A percentile compares a stretch with the other conserved stretches of the same genome.
These are phyloP conservation scores for Trachymyrmex cornetzi DNA, from an alignment of 1,140 invertebrate species.

Conservation along the genomic window DNA sequence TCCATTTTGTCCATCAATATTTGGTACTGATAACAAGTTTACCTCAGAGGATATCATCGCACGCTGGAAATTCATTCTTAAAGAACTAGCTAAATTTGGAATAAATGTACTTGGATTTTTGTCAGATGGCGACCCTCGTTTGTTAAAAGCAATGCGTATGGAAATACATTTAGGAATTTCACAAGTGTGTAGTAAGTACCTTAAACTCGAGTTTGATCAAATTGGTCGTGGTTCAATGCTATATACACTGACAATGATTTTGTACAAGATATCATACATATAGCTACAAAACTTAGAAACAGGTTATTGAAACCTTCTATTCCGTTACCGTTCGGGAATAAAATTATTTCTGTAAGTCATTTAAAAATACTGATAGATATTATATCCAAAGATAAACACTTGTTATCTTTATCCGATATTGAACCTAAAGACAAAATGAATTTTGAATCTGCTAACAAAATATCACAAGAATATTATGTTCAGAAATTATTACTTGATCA, in stretches of 20 bases:
- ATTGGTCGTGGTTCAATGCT: neutral
- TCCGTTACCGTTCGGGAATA: neutral
- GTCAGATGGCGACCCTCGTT: neutral
- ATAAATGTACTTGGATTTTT: neutral
- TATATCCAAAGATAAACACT: neutral
- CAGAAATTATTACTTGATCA: neutral
- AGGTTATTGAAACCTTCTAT: neutral
- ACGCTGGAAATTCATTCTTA: neutral
- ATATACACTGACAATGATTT: neutral
- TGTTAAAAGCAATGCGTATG: neutral
- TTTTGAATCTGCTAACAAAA: neutral
- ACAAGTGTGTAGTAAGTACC: neutral
- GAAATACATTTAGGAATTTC: neutral
- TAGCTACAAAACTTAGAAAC: neutral
- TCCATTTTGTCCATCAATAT: neutral
- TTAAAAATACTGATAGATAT: conserved; percentile 7
- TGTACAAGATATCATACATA: neutral
- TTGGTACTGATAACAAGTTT: neutral
- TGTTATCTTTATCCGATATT: conserved; percentile 3
- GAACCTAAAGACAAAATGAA: neutral
- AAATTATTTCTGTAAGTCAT: neutral
- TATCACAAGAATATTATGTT: neutral
- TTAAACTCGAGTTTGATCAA: neutral
- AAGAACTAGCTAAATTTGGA: neutral
- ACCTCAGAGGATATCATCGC: neutral